Percentiles rank a stretch among this genome's conserved stretches.
phyloP scores from a whole-genome alignment of 2,797 vertebrate species.

The Sebastes diploproa region DNA sequence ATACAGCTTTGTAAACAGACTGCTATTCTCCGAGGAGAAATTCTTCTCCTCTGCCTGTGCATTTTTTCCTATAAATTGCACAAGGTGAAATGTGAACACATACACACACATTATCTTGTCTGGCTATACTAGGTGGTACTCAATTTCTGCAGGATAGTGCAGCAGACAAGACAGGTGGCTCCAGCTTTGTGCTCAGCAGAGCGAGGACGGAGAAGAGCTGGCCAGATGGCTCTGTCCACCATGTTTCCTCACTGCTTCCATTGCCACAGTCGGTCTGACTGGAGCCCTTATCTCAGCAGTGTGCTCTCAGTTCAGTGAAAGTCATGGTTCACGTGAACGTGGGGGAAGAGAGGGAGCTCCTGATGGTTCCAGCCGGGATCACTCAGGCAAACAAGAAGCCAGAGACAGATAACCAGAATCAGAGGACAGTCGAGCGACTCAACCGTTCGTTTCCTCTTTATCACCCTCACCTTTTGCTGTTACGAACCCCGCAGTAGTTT shows the following conservation, averaged over 20 bases:
- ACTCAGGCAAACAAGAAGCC: constrained; percentile 65
- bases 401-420: constrained; percentile 71
- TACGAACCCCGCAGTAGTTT: constrained; percentile 5
- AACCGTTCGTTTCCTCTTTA: constrained; percentile 49
- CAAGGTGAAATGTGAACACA: constrained; percentile 23
- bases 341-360: constrained; percentile 29
- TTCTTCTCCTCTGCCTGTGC: neutral
- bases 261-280: constrained; percentile 56
- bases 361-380: constrained; percentile 65
- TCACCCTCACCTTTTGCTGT: constrained; percentile 42
- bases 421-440: constrained; percentile 60
- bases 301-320: constrained; percentile 62
- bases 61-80: constrained; percentile 7
- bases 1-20: constrained; percentile 20
- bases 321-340: constrained; percentile 64
- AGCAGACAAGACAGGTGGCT: constrained; percentile 70
- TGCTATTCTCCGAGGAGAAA: constrained; percentile 25
- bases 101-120: constrained; percentile 51
- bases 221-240: constrained; percentile 78
- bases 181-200: constrained; percentile 71
- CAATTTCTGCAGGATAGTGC: constrained; percentile 44
- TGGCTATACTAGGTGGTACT: constrained; percentile 39
- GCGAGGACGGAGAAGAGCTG: constrained; percentile 61
- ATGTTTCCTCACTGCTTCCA: constrained; percentile 64
- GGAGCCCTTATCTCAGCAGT: constrained; percentile 73